Percentiles rank a stretch among this genome's conserved stretches.
phyloP scores from a whole-genome alignment of 2,113 vertebrate genomes.

The Rhodinocichla rosea region DNA sequence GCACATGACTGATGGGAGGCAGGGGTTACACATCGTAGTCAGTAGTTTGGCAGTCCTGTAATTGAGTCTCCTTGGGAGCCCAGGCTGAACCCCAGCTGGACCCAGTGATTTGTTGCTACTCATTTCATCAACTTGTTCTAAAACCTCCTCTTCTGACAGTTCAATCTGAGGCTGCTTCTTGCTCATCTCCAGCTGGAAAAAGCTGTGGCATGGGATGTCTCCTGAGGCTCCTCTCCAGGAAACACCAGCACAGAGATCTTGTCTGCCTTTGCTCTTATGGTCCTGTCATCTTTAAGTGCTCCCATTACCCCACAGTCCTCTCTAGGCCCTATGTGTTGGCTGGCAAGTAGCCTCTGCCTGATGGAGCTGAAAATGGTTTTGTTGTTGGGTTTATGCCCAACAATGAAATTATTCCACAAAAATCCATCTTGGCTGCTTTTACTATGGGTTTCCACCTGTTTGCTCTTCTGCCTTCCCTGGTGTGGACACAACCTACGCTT shows the following conservation, averaged over 20 bases:
- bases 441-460: not conserved
- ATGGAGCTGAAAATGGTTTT: not conserved
- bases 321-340: not conserved
- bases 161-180: not conserved
- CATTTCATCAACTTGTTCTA: not conserved
- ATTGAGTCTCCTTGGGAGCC: not conserved
- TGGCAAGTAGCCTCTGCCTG: not conserved
- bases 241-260: not conserved
- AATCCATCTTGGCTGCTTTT: not conserved
- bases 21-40: not conserved
- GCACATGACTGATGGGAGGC: not conserved
- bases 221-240: not conserved
- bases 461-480: not conserved
- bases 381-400: not conserved
- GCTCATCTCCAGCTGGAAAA: not conserved
- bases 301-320: not conserved
- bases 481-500: not conserved
- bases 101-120: not conserved
- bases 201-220: not conserved
- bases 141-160: conserved; percentile 4
- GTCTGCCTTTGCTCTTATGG: accelerated
- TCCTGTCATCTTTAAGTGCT: not conserved
- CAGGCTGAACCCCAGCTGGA: not conserved
- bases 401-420: not conserved
- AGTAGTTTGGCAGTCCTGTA: not conserved